phyloP scores from a whole-genome alignment of 2,113 vertebrate genomes.

The Alces alces region DNA sequence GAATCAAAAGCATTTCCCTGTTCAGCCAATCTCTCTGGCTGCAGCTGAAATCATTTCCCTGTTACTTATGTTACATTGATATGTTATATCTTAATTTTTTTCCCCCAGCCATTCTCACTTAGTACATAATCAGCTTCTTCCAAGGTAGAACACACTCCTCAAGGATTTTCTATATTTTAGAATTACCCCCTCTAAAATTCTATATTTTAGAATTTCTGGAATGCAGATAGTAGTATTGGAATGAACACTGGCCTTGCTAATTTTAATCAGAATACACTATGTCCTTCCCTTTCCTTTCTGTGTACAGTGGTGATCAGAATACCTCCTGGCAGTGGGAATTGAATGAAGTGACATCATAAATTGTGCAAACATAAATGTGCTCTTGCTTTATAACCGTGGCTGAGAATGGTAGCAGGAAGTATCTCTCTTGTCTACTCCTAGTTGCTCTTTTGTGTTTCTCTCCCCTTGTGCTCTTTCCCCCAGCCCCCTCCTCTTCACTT shows the following conservation, averaged over 20 bases:
- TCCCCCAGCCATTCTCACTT: not conserved
- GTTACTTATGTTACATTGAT: not conserved
- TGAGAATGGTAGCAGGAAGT: slow-evolving; percentile 39
- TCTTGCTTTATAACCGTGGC: slow-evolving; percentile 1
- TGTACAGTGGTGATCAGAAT: not conserved
- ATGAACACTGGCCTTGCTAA: not conserved
- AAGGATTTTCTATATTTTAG: not conserved
- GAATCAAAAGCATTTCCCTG: not conserved
- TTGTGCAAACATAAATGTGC: not conserved
- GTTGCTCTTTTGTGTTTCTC: slow-evolving; percentile 68
- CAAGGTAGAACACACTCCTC: not conserved
- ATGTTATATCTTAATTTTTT: not conserved
- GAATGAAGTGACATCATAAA: not conserved
- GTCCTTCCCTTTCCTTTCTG: not conserved
- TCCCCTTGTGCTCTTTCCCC: slow-evolving; percentile 2
- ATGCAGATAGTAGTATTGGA: not conserved
- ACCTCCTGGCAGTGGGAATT: not conserved
- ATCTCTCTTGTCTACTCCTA: not conserved
- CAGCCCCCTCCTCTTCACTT: slow-evolving; percentile 43
- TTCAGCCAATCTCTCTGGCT: not conserved
- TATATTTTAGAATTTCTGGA: not conserved
- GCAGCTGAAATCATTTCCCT: not conserved
- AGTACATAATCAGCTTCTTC: not conserved
- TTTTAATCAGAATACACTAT: not conserved
- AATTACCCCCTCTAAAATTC: not conserved